Evolutionary conservation across 2,888 invertebrate species (phyloP).

Genomic region (Antheraea assamensis): DNA sequence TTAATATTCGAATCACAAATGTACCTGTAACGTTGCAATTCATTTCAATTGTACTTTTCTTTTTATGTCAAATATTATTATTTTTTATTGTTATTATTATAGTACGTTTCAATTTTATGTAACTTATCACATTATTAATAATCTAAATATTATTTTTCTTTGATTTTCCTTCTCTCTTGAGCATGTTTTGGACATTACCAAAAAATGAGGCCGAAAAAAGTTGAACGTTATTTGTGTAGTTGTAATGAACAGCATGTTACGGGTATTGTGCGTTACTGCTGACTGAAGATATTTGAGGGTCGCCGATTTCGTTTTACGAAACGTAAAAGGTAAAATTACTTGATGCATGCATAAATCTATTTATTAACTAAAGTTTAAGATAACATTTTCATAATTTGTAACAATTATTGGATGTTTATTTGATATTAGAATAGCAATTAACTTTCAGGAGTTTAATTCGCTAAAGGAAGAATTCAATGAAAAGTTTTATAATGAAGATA

Average conservation of each 20-base stretch:
- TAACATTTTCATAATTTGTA: not conserved
- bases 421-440: not conserved
- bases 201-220: not conserved
- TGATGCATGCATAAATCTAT: not conserved
- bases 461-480: conserved; percentile 75
- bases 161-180: not conserved
- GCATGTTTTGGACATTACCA: not conserved
- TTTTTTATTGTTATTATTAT: not conserved
- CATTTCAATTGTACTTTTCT: conserved; percentile 1
- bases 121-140: not conserved
- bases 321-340: not conserved
- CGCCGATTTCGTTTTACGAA: not conserved
- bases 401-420: not conserved
- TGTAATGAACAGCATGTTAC: conserved; percentile 1
- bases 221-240: not conserved
- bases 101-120: not conserved
- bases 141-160: not conserved
- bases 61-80: not conserved
- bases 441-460: conserved; percentile 69
- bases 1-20: conserved; percentile 1
- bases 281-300: not conserved
- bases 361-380: not conserved
- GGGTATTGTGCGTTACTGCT: conserved; percentile 2
- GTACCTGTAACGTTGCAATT: conserved; percentile 4
- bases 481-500: conserved; percentile 64